Evolutionary conservation across 1,140 invertebrate genomes (phyloP), one percentile per base, ranked within the genome.

Genomic region (Apis laboriosa): DNA sequence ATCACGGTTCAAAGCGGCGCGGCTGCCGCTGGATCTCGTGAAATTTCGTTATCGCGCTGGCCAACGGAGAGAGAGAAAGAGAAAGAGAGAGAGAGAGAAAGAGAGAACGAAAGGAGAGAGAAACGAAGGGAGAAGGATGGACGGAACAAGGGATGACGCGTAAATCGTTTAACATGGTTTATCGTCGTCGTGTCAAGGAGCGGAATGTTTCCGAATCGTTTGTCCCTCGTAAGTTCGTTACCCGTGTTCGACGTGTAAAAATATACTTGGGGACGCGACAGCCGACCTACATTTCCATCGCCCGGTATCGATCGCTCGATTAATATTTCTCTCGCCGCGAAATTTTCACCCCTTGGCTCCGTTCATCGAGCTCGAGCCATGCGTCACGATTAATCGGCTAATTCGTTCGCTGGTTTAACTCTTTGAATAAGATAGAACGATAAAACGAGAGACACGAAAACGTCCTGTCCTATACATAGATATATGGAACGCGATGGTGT

Each of bases 1-100:
- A 87, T 87, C 86, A 75, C 53, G 86, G 86, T 79, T 88, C 85
- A 88, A 86, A 85, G 87, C 86, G 55, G 73, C 77, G 70, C 75
- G 80, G 82, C 68, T 43, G 34, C 63, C 49, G 63, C 55, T 68
- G 84, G 80, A 66, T 81, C 73, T 73, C 56, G 68, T 73, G 81
- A 86, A 88, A 89, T 88, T 88, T 83, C 74, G 86, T 87, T 87
- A 86, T 86, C 80, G 60, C 70, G 55, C 67, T 55, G 75, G 21
- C 63, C 77, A 60, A 77, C 34, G 84, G 24, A 34, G 49, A 34
- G 58, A 66, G 51, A 63, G 78, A 80, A 51, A 67, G 28, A 17
- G 13, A 19, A 12, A 34, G 24, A 21, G 53, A 34, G 58, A 12
- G 43, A 13, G n/a, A 24, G 9, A 17, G 21, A 49, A 1, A 43